A percentile compares a stretch with the other conserved stretches of the same genome.
Evolutionary conservation across 2,113 vertebrate species (phyloP).

Genomic region (Procavia capensis): DNA sequence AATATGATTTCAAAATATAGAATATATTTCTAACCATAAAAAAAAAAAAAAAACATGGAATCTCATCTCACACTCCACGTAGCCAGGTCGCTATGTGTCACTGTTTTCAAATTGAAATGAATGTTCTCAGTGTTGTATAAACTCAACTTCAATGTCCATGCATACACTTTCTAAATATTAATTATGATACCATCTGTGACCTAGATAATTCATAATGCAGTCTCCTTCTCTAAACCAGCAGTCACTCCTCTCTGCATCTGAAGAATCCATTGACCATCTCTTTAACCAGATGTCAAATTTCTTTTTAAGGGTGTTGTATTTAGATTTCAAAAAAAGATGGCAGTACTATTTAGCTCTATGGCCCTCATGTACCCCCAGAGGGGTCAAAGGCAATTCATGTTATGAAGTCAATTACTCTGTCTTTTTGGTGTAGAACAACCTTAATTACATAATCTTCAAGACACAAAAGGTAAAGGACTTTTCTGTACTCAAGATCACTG

Average conservation of each 20-base stretch:
- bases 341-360: neutral
- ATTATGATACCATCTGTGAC: neutral
- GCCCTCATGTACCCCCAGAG: neutral
- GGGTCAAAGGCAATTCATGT: neutral
- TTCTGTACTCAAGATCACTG: neutral
- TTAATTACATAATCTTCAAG: neutral
- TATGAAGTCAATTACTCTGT: constrained; percentile 42
- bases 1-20: constrained; percentile 31
- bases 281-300: constrained; percentile 11
- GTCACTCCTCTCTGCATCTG: neutral
- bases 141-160: constrained; percentile 2
- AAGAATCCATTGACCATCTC: neutral
- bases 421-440: constrained; percentile 16
- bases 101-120: constrained; percentile 50
- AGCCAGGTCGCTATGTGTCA: constrained; percentile 12
- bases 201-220: neutral
- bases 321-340: constrained; percentile 33
- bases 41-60: constrained; percentile 20
- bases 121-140: constrained; percentile 17
- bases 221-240: neutral
- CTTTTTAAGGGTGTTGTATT: constrained; percentile 38
- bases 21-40: constrained; percentile 22
- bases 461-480: neutral
- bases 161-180: constrained; percentile 39
- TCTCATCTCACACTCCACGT: constrained; percentile 25